A percentile compares a stretch with the other conserved stretches of the same genome.
phyloP scores from a whole-genome alignment of 2,888 invertebrate genomes.

The Hymenopus coronatus region DNA sequence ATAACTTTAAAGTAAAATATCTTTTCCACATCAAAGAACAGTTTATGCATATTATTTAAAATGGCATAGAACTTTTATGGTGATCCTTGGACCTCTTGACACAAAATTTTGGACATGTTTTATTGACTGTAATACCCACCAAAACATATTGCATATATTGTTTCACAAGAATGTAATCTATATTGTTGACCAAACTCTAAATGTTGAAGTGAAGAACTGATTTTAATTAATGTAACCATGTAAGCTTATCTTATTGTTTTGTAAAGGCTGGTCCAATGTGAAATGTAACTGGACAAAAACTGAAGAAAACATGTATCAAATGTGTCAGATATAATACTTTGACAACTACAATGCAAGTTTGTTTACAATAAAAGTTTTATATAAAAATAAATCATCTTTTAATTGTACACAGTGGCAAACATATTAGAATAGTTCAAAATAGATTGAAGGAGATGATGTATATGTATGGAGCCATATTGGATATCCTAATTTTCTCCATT shows the following conservation, averaged over 20 bases:
- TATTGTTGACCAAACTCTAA: background rate
- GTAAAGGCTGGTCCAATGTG: background rate
- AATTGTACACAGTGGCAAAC: background rate
- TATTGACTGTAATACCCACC: background rate
- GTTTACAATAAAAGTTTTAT: background rate
- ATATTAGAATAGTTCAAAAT: too few relatives aligned
- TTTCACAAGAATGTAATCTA: background rate
- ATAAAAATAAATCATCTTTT: background rate
- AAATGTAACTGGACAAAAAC: background rate
- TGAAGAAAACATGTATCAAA: background rate
- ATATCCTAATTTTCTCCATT: too few relatives aligned
- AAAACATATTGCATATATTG: background rate
- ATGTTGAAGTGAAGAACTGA: background rate
- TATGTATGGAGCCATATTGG: too few relatives aligned
- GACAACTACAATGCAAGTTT: background rate
- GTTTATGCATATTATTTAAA: too few relatives aligned
- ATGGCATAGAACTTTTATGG: background rate
- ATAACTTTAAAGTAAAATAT: too few relatives aligned
- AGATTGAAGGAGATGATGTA: too few relatives aligned
- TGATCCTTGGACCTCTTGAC: background rate
- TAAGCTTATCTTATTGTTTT: background rate
- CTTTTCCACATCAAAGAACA: too few relatives aligned
- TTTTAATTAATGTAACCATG: background rate
- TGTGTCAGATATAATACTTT: background rate
- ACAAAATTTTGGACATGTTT: background rate